These are phyloP conservation scores for Callaeas wilsoni DNA, from an alignment of 2,113 vertebrate genomes.

Conservation along the genomic window DNA sequence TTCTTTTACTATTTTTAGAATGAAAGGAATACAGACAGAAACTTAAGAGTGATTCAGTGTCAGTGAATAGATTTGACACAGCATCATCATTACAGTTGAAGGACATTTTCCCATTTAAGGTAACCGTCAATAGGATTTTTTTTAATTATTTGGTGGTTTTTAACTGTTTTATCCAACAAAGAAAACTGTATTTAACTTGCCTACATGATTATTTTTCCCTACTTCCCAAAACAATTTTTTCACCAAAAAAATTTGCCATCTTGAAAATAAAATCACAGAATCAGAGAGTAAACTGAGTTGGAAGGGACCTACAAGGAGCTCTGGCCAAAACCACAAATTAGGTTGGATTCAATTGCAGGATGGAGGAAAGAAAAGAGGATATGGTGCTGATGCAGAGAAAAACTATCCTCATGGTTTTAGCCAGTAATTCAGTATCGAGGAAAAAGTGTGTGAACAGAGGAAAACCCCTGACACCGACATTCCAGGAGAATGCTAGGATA, in stretches of 20 bases:
- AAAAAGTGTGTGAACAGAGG: not conserved
- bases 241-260: not conserved
- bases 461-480: not conserved
- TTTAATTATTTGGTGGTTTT: not conserved
- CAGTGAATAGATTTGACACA: not conserved
- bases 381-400: not conserved
- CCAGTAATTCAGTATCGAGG: not conserved
- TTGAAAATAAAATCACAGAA: not conserved
- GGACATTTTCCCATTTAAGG: not conserved
- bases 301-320: not conserved
- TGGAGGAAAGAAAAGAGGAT: not conserved
- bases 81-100: not conserved
- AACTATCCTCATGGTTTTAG: not conserved
- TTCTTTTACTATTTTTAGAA: not conserved
- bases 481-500: not conserved
- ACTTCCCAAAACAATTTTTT: not conserved
- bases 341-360: not conserved
- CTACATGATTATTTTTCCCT: rapidly evolving
- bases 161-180: not conserved
- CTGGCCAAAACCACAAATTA: not conserved
- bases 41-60: not conserved
- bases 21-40: not conserved
- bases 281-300: not conserved
- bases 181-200: not conserved
- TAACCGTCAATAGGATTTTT: not conserved